A percentile compares a stretch with the other conserved stretches of the same genome.
These are phyloP conservation scores for Epinephelus malabaricus DNA, from an alignment of 2,797 vertebrate species.

Conservation along the genomic window DNA sequence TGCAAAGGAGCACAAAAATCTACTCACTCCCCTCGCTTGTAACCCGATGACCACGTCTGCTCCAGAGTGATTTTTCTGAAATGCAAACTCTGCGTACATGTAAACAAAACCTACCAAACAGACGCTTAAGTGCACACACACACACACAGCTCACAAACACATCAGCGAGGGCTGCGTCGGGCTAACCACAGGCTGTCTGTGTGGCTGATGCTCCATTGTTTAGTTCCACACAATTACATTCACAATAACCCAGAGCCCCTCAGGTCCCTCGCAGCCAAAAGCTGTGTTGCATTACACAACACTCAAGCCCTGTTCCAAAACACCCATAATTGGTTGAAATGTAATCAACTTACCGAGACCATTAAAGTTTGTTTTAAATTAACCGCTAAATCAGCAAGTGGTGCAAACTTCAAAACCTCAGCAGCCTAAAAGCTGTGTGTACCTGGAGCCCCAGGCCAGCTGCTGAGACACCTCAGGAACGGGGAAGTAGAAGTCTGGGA, in stretches of 20 bases:
- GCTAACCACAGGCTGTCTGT: constrained; percentile 59
- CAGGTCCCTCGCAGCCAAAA: constrained; percentile 69
- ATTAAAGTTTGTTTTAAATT: constrained; percentile 65
- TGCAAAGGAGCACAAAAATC: constrained; percentile 16
- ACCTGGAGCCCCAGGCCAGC: constrained; percentile 29
- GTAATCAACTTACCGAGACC: constrained; percentile 70
- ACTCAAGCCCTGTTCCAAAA: constrained; percentile 64
- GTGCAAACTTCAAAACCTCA: constrained; percentile 35
- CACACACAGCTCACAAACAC: constrained; percentile 31
- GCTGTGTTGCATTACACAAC: constrained; percentile 67
- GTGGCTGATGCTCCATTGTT: constrained; percentile 70
- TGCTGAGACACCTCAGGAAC: constrained; percentile 18
- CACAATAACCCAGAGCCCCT: constrained; percentile 76
- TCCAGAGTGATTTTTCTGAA: constrained; percentile 30
- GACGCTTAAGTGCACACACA: constrained; percentile 31
- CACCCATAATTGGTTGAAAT: constrained; percentile 71
- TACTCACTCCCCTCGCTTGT: background rate
- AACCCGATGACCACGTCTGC: constrained; percentile 28
- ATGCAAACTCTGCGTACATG: constrained; percentile 17
- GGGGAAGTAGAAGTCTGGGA: constrained; percentile 15
- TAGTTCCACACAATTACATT: constrained; percentile 84
- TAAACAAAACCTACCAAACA: constrained; percentile 41
- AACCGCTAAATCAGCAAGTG: constrained; percentile 44
- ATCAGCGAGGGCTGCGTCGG: constrained; percentile 32
- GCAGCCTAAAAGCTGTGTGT: background rate